Evolutionary conservation across 2,888 invertebrate genomes (phyloP), one percentile per base, ranked within the genome.

Genomic region (Lathronympha strigana): DNA sequence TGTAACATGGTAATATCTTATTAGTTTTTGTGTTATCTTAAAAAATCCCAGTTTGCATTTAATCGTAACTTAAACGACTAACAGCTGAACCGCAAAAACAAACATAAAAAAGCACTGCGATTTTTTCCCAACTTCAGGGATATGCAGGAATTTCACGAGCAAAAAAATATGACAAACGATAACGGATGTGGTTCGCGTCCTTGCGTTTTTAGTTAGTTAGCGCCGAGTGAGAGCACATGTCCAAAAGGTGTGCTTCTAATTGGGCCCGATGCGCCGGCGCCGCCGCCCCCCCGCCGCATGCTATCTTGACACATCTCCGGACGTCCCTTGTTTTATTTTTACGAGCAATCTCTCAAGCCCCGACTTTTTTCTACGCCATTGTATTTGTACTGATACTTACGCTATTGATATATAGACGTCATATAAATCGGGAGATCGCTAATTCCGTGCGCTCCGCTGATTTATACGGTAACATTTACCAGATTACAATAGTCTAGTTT

Each of bases 251-350:
- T 91, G 88, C 82, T 82, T 87, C 92, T 92, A 92, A 92, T 92
- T 92, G 92, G 91, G 89, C 84, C 86, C 82, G 81, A 80, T 79
- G 80, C 83, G 78, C 80, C 74, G 73, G 76, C 76, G 72, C 66
- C 71, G 73, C 72, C 74, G 75, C 78, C 87, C 86, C 87, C 86
- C 87, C 85, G 86, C 84, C 83, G 88, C 82, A 84, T 81, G 77
- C 87, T 92, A 92, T 92, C 91, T 92, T 89, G 91, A 91, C 90
- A 87, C 84, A 92, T 92, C 91, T 91, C 88, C 87, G 88, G 88
- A 88, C 88, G 87, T 83, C 86, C 88, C 90, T 88, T 88, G 88
- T 89, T 90, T 90, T 88, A 90, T 88, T 91, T 57, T 92, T 92
- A 92, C 84, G 90, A 90, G 86, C 89, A 83, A 87, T 88, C 86